These are phyloP conservation scores for Brachionus manjavacas DNA, from an alignment of 1,140 invertebrate genomes.

Conservation along the genomic window DNA sequence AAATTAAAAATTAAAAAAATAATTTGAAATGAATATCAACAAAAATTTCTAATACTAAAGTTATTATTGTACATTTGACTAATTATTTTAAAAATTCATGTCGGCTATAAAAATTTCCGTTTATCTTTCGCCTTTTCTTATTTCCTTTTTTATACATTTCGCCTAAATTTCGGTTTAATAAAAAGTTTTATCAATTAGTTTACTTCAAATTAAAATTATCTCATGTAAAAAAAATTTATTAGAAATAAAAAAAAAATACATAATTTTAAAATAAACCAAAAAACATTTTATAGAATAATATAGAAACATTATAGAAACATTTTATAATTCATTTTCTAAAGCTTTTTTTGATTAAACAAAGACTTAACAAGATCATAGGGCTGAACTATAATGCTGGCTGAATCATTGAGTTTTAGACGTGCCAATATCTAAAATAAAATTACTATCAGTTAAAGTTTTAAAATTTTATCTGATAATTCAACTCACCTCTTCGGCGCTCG, in stretches of 20 bases:
- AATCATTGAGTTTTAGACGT: constrained; percentile 6
- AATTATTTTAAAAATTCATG: too few relatives aligned
- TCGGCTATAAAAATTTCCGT: too few relatives aligned
- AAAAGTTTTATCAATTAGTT: too few relatives aligned
- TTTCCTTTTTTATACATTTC: too few relatives aligned
- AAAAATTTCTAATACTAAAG: too few relatives aligned
- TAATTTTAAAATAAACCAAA: not conserved
- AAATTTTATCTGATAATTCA: not conserved
- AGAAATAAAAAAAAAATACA: not conserved
- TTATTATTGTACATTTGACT: too few relatives aligned
- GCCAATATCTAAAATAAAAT: constrained; percentile 17
- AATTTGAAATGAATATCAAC: too few relatives aligned
- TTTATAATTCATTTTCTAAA: not conserved
- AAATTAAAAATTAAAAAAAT: too few relatives aligned
- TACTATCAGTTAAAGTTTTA: not conserved
- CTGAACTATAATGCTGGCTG: not conserved
- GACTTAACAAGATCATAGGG: constrained; percentile 16
- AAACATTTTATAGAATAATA: not conserved
- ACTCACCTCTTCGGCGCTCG: not conserved
- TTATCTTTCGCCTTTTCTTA: too few relatives aligned
- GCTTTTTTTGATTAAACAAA: constrained; percentile 13
- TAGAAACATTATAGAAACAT: too few relatives aligned
- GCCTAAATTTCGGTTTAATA: too few relatives aligned
- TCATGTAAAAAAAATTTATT: not conserved
- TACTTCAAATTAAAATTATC: too few relatives aligned